Base-by-base conservation (phyloP, 2,797 vertebrate genomes). In the Muscicapa comitata region DNA sequence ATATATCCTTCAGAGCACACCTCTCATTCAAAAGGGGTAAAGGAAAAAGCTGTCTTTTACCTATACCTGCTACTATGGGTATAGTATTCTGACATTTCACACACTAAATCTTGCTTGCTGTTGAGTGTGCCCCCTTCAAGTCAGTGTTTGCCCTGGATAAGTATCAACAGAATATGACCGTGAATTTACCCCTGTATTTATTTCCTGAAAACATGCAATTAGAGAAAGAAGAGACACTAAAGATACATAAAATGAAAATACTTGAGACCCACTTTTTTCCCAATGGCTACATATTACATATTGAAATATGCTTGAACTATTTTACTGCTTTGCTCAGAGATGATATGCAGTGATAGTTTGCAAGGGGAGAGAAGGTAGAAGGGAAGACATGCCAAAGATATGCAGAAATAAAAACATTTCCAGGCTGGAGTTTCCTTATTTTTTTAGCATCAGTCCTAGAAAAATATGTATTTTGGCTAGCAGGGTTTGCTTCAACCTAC, bases 401-500 rank as follows among this genome's bases (percentile, higher is more conserved):
- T 76, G 68, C 43, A 86, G 91, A 94, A 97, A 90, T 55, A 48
- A 76, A 94, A 92, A 91, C 15, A 83, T 67, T 94, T 94, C 74
- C 51, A 92, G 63, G 26, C 43, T 37, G 33, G 28, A 94, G 79
- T 76, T 94, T 93, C 81, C 75, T 96, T 84, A 71, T n/a, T 87
- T 94, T 95, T 91, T 82, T 71, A 91, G 25, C 15, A 78, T 84
- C n/a, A 67, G 18, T 94, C 67, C 90, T 96, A 76, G 55, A 95
- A 96, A 96, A 96, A 94, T 97, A 91, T 86, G 50, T 93, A 74
- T 78, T 94, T 88, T 94, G 93, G 94, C 81, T 59, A 88, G 47
- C 51, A 86, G 38, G 42, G 54, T 93, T 78, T 93, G 65, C 43
- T 70, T 70, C 54, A 88, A 81, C 47, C 35, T 55, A 28, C 29